Conservation (phyloP, 2,888 invertebrate genomes). For the Petrophora chlorosata region DNA sequence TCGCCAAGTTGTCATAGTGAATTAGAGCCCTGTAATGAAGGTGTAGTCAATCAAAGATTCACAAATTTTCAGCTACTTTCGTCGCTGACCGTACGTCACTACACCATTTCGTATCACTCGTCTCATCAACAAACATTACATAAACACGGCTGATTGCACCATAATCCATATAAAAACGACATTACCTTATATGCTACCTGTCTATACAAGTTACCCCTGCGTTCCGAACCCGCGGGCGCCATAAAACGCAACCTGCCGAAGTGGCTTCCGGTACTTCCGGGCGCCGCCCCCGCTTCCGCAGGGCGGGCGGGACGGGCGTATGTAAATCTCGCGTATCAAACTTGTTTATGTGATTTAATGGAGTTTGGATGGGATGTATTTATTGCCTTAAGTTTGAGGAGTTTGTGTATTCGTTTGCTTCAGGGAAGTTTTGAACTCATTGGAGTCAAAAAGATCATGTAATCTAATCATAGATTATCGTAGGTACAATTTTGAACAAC, state of each 20-base stretch:
- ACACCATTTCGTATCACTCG: too few relatives aligned
- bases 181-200: background rate
- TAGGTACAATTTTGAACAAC: too few relatives aligned
- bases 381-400: slow-evolving; percentile 18
- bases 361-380: slow-evolving; percentile 22
- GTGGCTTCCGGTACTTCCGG: slow-evolving; percentile 36
- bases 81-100: too few relatives aligned
- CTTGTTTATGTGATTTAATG: slow-evolving; percentile 39
- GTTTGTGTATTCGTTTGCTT: background rate
- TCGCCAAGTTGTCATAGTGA: too few relatives aligned
- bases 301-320: slow-evolving; percentile 30
- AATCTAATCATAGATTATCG: too few relatives aligned
- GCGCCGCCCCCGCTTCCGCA: slow-evolving; percentile 38
- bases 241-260: slow-evolving; percentile 38
- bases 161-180: too few relatives aligned
- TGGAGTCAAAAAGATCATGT: too few relatives aligned
- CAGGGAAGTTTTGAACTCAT: background rate
- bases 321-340: slow-evolving; percentile 41
- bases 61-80: too few relatives aligned
- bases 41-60: too few relatives aligned
- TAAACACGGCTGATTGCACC: too few relatives aligned
- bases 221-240: slow-evolving; percentile 11
- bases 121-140: too few relatives aligned
- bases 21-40: too few relatives aligned
- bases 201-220: background rate